Evolutionary conservation across 1,140 invertebrate genomes (phyloP).

Genomic region (Drosophila melanica): DNA sequence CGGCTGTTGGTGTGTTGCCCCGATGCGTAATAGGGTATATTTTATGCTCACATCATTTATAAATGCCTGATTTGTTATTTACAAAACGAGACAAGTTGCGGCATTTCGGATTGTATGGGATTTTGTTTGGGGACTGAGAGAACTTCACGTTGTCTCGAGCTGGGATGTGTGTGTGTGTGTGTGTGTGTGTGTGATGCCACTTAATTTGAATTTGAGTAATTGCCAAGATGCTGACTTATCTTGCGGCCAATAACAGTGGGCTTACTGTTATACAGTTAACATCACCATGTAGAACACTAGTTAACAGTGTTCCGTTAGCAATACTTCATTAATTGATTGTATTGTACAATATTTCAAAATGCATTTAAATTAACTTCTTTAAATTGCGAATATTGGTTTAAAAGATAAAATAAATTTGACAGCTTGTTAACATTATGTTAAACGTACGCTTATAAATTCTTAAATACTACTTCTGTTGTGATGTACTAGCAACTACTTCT

Average conservation of each 20-base stretch:
- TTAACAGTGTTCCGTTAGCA: too few species aligned
- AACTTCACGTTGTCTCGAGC: slow-evolving; percentile 22
- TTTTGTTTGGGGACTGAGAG: slow-evolving; percentile 30
- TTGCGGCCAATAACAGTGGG: slow-evolving; percentile 25
- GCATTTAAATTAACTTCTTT: too few species aligned
- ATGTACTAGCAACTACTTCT: too few species aligned
- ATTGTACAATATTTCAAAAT: too few species aligned
- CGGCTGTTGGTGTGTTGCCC: slow-evolving; percentile 4
- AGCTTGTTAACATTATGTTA: neutral
- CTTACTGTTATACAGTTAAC: slow-evolving; percentile 4
- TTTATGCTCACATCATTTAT: slow-evolving; percentile 84
- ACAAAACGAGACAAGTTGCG: slow-evolving; percentile 82
- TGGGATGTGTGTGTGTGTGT: slow-evolving; percentile 22
- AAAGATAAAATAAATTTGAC: neutral
- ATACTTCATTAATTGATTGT: too few species aligned
- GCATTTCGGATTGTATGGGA: slow-evolving; percentile 65
- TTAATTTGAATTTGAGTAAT: slow-evolving; percentile 83
- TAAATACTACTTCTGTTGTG: neutral
- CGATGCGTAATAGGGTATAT: slow-evolving; percentile 52
- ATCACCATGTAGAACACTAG: neutral
- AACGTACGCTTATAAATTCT: neutral
- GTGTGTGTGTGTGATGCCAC: slow-evolving; percentile 59
- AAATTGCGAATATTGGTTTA: too few species aligned
- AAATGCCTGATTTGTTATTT: slow-evolving; percentile 84
- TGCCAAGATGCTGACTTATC: slow-evolving; percentile 56